Evolutionary conservation across 1,140 invertebrate genomes (phyloP), one percentile per base, ranked within the genome.

Genomic region (Drosophila yakuba): DNA sequence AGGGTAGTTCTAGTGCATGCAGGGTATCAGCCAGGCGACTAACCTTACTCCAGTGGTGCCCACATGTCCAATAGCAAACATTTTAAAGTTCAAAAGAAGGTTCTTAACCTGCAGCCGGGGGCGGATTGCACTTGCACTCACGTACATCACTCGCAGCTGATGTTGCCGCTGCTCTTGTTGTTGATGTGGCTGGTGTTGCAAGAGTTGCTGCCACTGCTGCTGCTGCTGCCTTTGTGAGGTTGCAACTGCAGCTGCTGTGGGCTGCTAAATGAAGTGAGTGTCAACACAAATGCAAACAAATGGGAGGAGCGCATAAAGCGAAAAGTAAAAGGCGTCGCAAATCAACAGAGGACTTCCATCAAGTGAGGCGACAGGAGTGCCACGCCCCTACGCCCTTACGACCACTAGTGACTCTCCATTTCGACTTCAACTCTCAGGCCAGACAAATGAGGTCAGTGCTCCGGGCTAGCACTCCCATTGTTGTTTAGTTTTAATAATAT

Each of bases 31-130:
- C 3, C 0, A 5, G 11, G n/a, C 59, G 51, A 68, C 36, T 32
- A 20, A 28, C 20, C 39, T 44, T 25, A 2, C 23, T 38, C 0
- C 3, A 0, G 20, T 17, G 56, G 52, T 58, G 62, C 69, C 82
- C 80, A 84, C 83, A 82, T 67, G 84, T 71, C 84, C 84, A 61
- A 71, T 77, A 80, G 77, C 44, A 90, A 90, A 78, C 80, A 83
- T 86, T 90, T 83, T 77, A 90, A 88, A 86, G 88, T 88, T 90
- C 71, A 88, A 83, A 80, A 83, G 83, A 77, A 90, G 88, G 88
- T 88, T 74, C 80, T 90, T 91, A 91, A 90, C 88, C 88, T 80
- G 82, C 83, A 56, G 77, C 79, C 83, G 23, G 20, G 50, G 79
- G 78, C 72, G 60, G 47, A 39, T 38, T 45, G 74, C 62, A 68